These are phyloP conservation scores for Lamprotornis superbus DNA, from an alignment of 2,113 vertebrate genomes.

Conservation along the genomic window DNA sequence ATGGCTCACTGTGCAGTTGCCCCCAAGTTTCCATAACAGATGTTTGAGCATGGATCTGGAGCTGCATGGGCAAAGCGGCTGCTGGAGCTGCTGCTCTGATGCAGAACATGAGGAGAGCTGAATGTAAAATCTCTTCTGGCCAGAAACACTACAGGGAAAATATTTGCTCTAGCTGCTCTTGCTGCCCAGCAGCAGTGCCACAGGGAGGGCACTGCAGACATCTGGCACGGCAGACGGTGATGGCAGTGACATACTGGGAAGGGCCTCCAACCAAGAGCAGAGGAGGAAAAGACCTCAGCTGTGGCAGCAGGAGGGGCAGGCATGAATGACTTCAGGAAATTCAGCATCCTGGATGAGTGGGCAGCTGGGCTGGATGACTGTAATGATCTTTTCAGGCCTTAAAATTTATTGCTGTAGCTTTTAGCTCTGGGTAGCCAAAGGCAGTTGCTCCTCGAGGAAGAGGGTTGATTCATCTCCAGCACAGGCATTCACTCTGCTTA, in stretches of 20 bases:
- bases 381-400: slow-evolving; percentile 49
- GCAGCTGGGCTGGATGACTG: slow-evolving; percentile 14
- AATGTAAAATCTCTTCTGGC: neutral
- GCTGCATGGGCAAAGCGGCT: neutral
- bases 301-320: neutral
- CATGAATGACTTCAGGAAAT: neutral
- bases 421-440: neutral
- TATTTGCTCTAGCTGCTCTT: neutral
- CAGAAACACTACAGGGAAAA: neutral
- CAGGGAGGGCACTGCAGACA: neutral
- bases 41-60: neutral
- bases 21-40: neutral
- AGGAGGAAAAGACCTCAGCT: neutral
- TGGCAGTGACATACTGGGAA: neutral
- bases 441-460: slow-evolving; percentile 9
- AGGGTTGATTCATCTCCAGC: neutral
- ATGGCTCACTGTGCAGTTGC: rapidly evolving
- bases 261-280: neutral
- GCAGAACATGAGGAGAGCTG: neutral
- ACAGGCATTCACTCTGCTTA: neutral
- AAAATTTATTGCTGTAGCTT: slow-evolving; percentile 47
- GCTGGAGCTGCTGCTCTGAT: neutral
- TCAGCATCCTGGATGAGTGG: neutral
- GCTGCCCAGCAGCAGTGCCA: neutral
- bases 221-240: rapidly evolving